These are phyloP conservation scores for Rotaria sp. DNA, from an alignment of 2,888 invertebrate genomes.

Conservation along the genomic window DNA sequence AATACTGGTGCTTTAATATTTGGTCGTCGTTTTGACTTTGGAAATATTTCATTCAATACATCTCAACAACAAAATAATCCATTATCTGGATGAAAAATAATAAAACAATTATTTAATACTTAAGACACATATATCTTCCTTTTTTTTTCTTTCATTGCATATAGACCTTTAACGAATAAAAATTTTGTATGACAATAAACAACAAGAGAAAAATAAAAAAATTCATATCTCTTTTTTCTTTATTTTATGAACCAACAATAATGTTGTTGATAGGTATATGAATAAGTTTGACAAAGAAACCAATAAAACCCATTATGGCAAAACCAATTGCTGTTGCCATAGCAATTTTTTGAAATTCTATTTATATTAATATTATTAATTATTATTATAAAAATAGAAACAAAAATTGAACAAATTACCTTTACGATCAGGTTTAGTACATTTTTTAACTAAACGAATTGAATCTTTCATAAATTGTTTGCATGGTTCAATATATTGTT, in stretches of 20 bases:
- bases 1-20: no score
- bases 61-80: no score
- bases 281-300: slow-evolving; percentile 97
- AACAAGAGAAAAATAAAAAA: neutral
- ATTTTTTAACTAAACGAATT: slow-evolving; percentile 90
- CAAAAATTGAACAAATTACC: slow-evolving; percentile 60
- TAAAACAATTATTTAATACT: no score
- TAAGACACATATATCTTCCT: neutral
- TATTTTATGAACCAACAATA: slow-evolving; percentile 51
- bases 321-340: slow-evolving; percentile 98
- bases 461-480: slow-evolving; percentile 96
- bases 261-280: slow-evolving; percentile 83
- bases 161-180: neutral
- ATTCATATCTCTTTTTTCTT: neutral
- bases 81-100: no score
- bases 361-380: slow-evolving; percentile 44
- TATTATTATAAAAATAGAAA: neutral
- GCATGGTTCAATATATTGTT: slow-evolving; percentile 84
- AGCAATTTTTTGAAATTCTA: slow-evolving; percentile 98
- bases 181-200: neutral
- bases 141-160: neutral
- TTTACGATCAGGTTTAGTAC: slow-evolving; percentile 97
- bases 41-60: no score
- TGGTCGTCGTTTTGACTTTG: no score
- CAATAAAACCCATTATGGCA: slow-evolving; percentile 99